Conservation (phyloP, 35 echinoderm and acorn worm species). For the Apostichopus japonicus region DNA sequence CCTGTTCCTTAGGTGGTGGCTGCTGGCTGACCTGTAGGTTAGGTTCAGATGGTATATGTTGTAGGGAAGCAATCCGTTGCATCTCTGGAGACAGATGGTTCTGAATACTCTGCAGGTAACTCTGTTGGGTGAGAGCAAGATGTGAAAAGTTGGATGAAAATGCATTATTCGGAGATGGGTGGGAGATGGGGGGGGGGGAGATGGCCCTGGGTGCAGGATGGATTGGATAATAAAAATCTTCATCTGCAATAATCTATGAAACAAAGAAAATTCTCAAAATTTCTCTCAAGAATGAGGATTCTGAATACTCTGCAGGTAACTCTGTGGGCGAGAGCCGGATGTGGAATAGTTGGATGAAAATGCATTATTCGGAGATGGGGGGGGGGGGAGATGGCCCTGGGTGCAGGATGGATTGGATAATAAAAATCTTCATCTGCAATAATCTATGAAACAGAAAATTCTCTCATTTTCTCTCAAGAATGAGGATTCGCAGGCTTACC, state of each 20-base stretch:
- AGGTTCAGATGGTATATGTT: conserved; percentile 84
- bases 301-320: conserved; percentile 96
- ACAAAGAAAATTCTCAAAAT: no score
- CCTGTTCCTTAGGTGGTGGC: conserved; percentile 52
- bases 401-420: neutral
- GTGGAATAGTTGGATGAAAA: neutral
- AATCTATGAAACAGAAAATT: no score
- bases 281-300: no score
- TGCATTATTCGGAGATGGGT: neutral
- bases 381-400: no score
- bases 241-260: no score
- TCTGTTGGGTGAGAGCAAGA: conserved; percentile 58
- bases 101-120: conserved; percentile 96
- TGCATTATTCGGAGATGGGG: neutral
- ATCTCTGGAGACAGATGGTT: conserved; percentile 92
- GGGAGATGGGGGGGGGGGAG: neutral
- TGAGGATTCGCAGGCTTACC: no score
- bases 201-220: neutral
- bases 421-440: no score
- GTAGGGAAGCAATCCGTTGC: conserved; percentile 85
- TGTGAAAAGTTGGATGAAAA: neutral
- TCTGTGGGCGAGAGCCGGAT: conserved; percentile 59
- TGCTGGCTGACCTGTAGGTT: conserved; percentile 43
- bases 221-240: neutral
- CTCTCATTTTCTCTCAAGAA: no score